Evolutionary conservation across 2,797 vertebrate species (phyloP), one percentile per base, ranked within the genome.

Genomic region (Peromyscus attwateri): DNA sequence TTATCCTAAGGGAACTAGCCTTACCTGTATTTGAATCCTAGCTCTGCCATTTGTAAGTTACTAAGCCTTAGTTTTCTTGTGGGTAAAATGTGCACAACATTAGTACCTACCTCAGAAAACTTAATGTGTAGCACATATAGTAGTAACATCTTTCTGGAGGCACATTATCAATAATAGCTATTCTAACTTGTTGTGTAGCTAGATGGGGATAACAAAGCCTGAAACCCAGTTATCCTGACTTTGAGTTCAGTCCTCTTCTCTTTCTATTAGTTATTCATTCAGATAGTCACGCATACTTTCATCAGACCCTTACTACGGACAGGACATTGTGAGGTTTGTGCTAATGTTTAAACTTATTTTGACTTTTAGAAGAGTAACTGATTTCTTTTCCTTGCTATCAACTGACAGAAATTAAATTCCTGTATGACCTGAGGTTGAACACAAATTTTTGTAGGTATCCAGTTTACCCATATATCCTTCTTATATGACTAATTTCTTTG

Each of bases 361-460:
- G 13, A 81, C 12, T 93, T 95, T 71, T 64, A 37, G 1, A 52
- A n/a, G 29, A 91, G 31, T 79, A 81, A 52, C 25, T 37, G 34
- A 75, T 49, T 82, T 55, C 93, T 84, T 93, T 64, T 89, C 3
- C 19, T 92, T 83, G 52, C 19, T 96, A 89, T 92, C 83, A 87
- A 76, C 68, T 87, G 62, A 27, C 34, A 96, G 25, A 88, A 93
- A 82, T 81, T 34, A 85, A 85, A 85, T 40, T 80, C 46, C 4
- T 76, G 0, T 66, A 60, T 40, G 77, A 19, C 55, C 37, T 25
- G 87, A 79, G 4, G 1, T 16, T 75, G 55, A 23, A 89, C 49
- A 85, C 64, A 60, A 37, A 64, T 77, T 92, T 95, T 95, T 96
- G 14, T 75, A 77, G 11, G 88, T 76, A 46, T 73, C 16, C 57